Base-by-base conservation (phyloP, 37 sponge, comb jelly and placozoan genomes). In the Hexactinellida sp. region DNA sequence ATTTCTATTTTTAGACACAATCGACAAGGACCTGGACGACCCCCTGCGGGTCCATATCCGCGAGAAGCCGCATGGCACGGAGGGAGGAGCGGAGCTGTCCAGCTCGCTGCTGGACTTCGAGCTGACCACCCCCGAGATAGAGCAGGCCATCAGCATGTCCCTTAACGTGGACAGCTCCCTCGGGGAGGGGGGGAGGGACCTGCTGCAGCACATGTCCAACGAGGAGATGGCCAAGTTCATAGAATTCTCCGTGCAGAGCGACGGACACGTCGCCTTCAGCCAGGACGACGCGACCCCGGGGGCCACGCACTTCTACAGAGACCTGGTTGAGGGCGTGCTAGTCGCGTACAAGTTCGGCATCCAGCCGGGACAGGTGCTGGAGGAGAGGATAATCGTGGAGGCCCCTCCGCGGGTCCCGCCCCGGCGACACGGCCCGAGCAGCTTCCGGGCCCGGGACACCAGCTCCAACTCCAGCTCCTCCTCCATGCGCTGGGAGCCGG, bases 401-500 rank as follows among this genome's bases (percentile, higher is more conserved):
- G 52, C 16, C 9, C 13, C 16, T 19, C 52, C 52, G 16, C 52
- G 13, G 13, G 13, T 9, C 16, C 32, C 5, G 3, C 76, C 76
- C 3, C 3, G 30, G 76, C 3, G 76, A n/a, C 76, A 7, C 3
- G 5, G 76, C 3, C 34, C 28, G 3, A 63, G 28, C 5, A 63
- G 76, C 34, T 63, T 21, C 76, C 25, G 76, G 76, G 13, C 30
- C 13, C 76, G 76, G 5, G 30, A n/a, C 76, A 25, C 76, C 32
- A 63, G 76, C 34, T 32, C 76, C 30, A n/a, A 63, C 76, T 63
- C 76, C 28, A 10, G 30, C 76, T 10, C 76, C 34, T 63, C 76
- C 76, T 63, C 76, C 34, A 63, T 63, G 76, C 76, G 76, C 28
- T 63, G 76, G 76, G 76, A 63, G 30, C 76, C 76, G 25, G 76